phyloP scores from a whole-genome alignment of 2,113 vertebrate species.

The Galbula dea region DNA sequence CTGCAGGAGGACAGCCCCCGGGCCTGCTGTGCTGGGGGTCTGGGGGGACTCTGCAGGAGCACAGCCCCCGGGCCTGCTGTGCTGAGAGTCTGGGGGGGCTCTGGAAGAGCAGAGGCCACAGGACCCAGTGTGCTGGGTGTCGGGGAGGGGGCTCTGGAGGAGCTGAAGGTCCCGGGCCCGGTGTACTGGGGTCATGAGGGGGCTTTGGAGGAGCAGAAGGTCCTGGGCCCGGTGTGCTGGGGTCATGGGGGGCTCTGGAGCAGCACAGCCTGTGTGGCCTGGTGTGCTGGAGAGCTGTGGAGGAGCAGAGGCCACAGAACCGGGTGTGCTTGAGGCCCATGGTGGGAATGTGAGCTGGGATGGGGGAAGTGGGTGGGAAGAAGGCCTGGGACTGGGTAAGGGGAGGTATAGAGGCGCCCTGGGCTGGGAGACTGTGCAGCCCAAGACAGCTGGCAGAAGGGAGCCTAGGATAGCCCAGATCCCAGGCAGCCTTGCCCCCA shows the following conservation, averaged over 20 bases:
- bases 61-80: not conserved
- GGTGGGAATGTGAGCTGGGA: too few species aligned
- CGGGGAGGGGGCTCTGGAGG: not conserved
- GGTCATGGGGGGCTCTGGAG: not conserved
- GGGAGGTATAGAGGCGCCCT: accelerated
- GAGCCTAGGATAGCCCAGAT: not conserved
- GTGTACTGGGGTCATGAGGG: not conserved
- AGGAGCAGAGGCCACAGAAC: too few species aligned
- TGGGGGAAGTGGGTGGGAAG: not conserved
- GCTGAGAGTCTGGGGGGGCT: too few species aligned
- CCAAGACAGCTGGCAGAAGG: not conserved
- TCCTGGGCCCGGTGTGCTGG: accelerated
- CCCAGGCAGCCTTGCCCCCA: too few species aligned
- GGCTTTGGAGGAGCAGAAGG: not conserved
- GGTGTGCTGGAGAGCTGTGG: not conserved
- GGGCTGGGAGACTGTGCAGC: accelerated
- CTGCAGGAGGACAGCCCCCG: too few species aligned
- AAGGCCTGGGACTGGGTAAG: not conserved
- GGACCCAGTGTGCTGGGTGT: not conserved
- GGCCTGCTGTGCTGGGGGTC: not conserved
- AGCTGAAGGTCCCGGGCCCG: too few species aligned
- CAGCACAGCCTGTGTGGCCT: too few species aligned
- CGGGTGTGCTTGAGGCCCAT: accelerated
- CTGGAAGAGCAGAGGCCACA: not conserved
- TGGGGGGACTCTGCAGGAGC: not conserved